Evolutionary conservation across 2,113 vertebrate genomes (phyloP).

Genomic region (Myocastor coypus): DNA sequence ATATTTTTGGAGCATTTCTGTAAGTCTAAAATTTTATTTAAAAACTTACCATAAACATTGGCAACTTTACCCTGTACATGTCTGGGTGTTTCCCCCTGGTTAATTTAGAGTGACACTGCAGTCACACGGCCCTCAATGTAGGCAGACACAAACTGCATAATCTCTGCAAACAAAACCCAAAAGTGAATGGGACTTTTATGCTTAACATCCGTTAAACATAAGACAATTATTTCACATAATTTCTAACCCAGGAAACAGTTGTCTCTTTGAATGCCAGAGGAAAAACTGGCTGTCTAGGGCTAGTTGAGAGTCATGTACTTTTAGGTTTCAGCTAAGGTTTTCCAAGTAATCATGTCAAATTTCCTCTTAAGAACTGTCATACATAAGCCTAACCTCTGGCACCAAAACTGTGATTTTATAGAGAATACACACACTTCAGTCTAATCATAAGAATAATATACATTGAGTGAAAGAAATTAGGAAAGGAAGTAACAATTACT

Average conservation of each 20-base stretch:
- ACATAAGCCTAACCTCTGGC: neutral
- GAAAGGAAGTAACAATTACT: neutral
- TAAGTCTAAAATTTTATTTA: neutral
- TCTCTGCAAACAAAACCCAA: neutral
- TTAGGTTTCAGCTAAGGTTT: neutral
- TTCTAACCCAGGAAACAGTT: neutral
- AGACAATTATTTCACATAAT: neutral
- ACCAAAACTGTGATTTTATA: neutral
- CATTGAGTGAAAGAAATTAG: neutral
- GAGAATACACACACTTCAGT: neutral
- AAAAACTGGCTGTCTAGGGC: neutral
- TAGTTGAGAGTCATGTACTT: neutral
- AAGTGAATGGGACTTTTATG: slow-evolving; percentile 7
- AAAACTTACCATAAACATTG: neutral
- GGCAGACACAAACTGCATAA: neutral
- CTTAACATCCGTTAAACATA: neutral
- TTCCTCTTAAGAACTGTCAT: neutral
- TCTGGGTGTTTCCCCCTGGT: neutral
- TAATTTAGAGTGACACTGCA: neutral
- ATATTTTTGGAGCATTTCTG: neutral
- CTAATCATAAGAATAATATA: neutral
- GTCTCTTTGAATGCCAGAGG: neutral
- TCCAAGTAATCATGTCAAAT: neutral
- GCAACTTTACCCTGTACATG: neutral
- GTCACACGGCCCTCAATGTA: neutral